phyloP scores from a whole-genome alignment of 2,113 vertebrate genomes.

The Nesoenas mayeri region DNA sequence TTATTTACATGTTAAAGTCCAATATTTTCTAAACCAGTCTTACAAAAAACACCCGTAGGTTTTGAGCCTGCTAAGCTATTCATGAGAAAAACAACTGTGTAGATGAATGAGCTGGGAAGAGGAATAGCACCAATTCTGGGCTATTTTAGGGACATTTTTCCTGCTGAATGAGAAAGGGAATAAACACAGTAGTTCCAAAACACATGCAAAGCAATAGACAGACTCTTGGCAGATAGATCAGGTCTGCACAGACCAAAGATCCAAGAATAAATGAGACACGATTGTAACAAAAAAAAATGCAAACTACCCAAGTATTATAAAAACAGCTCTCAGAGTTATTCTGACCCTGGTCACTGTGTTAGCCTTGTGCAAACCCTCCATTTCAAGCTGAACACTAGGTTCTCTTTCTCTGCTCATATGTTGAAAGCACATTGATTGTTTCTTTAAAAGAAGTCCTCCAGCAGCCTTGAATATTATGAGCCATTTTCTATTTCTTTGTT shows the following conservation, averaged over 20 bases:
- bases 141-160: background rate
- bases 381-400: background rate
- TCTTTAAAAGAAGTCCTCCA: background rate
- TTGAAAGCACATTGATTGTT: background rate
- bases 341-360: background rate
- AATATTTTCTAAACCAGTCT: background rate
- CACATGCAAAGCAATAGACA: background rate
- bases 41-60: accelerated
- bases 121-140: background rate
- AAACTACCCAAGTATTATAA: background rate
- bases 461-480: background rate
- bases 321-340: background rate
- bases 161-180: background rate
- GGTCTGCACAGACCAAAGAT: background rate
- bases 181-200: background rate
- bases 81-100: background rate
- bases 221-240: background rate
- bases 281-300: background rate
- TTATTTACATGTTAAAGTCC: background rate
- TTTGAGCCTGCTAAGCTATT: background rate
- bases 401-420: background rate
- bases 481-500: background rate
- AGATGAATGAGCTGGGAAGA: background rate
- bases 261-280: background rate
- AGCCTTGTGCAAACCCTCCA: background rate